Base-by-base conservation (phyloP, 2,113 vertebrate species). In the Chrysochloris asiatica region DNA sequence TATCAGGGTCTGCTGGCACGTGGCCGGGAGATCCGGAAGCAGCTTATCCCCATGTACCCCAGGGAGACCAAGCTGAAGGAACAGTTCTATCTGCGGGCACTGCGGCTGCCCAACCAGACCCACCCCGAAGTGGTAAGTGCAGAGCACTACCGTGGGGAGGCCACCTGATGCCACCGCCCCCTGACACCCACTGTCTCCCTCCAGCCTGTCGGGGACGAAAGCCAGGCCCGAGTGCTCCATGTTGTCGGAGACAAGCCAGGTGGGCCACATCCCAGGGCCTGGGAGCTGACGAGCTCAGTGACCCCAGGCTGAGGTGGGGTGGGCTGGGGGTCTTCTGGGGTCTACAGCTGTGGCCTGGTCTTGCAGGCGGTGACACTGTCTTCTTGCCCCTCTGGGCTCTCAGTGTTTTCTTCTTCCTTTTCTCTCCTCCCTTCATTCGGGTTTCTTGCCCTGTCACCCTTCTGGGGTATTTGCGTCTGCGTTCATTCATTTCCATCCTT, bases 131-230 rank as follows among this genome's bases (percentile, higher is more conserved):
- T 98, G 97, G 99, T 99, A 91, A 98, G 97, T 1, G 0, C 26
- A 0, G 0, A 0, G 1, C 83, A 0, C 13, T 41, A 22, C 3
- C 11, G 26, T 1, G 1, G 17, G 24, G 69, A 50, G 19, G 19
- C 28, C 8, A 0, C 43, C 26, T 0, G 7, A 22, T 1, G 28
- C 65, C 38, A 2, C 81, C 50, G 72, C 33, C 30, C 36, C 26
- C 0, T 92, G 52, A 96, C 22, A 1, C 13, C 28, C 3, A 1
- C 41, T 75, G 9, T 85, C 50, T 47, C 43, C 54, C 95, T 71
- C 4, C 96, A 99, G 99, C 99, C 98, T 0, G 6, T 98, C 0
- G 99, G 99, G 89, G 98, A 99, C 1, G 98, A 99, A 97, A 99
- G 98, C 84, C 98, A 98, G 72, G 99, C 98, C 0, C 98, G 76